These are phyloP conservation scores for Microtus ochrogaster DNA, from an alignment of 2,113 vertebrate genomes.

Conservation along the genomic window DNA sequence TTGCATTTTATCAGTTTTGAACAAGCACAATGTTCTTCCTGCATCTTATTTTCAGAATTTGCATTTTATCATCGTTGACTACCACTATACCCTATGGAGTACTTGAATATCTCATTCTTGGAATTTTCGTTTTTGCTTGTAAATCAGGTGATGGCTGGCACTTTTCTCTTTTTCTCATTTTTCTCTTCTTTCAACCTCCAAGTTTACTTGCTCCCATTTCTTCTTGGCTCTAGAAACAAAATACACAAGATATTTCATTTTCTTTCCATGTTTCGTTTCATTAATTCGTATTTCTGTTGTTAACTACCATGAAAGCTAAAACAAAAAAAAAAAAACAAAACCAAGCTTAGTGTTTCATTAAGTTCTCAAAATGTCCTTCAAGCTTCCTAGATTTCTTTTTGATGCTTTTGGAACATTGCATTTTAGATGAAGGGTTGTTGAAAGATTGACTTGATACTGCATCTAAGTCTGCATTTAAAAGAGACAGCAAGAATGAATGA, in stretches of 20 bases:
- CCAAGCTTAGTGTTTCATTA: neutral
- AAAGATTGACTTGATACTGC: neutral
- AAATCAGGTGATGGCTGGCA: conserved; percentile 68
- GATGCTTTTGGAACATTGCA: neutral
- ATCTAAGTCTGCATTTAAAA: neutral
- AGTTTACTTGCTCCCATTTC: conserved; percentile 78
- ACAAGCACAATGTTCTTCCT: conserved; percentile 70
- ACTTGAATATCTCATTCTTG: conserved; percentile 76
- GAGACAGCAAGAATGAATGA: neutral
- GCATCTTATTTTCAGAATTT: conserved; percentile 76
- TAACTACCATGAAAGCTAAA: conserved; percentile 56
- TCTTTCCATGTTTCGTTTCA: conserved; percentile 14
- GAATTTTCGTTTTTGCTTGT: conserved; percentile 80
- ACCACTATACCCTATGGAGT: conserved; percentile 68
- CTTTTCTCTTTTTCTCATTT: conserved; percentile 75
- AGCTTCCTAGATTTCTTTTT: neutral
- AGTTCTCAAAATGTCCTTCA: conserved; percentile 18
- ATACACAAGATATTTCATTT: conserved; percentile 63
- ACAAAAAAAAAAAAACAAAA: neutral
- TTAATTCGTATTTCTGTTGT: conserved; percentile 17
- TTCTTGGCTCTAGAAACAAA: conserved; percentile 83
- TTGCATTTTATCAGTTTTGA: conserved; percentile 77
- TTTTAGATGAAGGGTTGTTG: neutral
- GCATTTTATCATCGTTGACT: conserved; percentile 72
- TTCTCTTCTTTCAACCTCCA: conserved; percentile 68